Evolutionary conservation across 2,888 invertebrate genomes (phyloP).

Genomic region (Alloplasta piceator): DNA sequence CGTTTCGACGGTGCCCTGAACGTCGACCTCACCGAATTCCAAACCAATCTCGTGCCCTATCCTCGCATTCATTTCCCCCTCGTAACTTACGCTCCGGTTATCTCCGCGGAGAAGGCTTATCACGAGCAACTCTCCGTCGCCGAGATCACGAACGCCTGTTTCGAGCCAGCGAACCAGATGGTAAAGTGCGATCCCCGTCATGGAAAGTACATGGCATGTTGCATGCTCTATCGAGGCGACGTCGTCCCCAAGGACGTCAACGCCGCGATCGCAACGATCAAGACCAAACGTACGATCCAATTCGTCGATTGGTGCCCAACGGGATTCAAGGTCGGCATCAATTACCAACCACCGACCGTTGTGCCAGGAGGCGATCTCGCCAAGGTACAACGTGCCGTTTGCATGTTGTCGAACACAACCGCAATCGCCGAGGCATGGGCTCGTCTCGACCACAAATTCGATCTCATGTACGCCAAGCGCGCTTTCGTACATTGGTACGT

Average conservation of each 20-base stretch:
- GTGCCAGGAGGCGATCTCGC: slow-evolving; percentile 98
- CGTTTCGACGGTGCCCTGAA: slow-evolving; percentile 97
- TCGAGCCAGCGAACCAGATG: slow-evolving; percentile 98
- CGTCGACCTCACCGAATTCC: slow-evolving; percentile 97
- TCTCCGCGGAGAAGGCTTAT: slow-evolving; percentile 97
- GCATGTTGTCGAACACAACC: slow-evolving; percentile 99
- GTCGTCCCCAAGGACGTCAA: slow-evolving; percentile 98
- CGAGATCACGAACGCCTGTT: slow-evolving; percentile 97
- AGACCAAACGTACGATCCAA: slow-evolving; percentile 96
- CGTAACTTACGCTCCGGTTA: slow-evolving; percentile 96
- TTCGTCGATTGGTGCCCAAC: slow-evolving; percentile 97
- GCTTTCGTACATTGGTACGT: slow-evolving; percentile 99
- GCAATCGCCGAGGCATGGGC: slow-evolving; percentile 99
- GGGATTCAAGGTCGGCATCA: slow-evolving; percentile 93
- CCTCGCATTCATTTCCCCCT: slow-evolving; percentile 98
- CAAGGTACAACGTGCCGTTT: slow-evolving; percentile 97
- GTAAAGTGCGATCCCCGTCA: slow-evolving; percentile 96
- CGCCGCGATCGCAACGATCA: slow-evolving; percentile 97
- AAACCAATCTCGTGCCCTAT: slow-evolving; percentile 97
- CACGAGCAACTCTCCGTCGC: slow-evolving; percentile 96
- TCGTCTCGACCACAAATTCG: slow-evolving; percentile 97
- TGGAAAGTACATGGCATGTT: slow-evolving; percentile 98
- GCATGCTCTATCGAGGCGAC: slow-evolving; percentile 97
- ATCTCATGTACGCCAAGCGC: slow-evolving; percentile 98
- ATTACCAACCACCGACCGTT: slow-evolving; percentile 97